phyloP scores from a whole-genome alignment of 2,888 invertebrate species.

The Dynastes hyllus region DNA sequence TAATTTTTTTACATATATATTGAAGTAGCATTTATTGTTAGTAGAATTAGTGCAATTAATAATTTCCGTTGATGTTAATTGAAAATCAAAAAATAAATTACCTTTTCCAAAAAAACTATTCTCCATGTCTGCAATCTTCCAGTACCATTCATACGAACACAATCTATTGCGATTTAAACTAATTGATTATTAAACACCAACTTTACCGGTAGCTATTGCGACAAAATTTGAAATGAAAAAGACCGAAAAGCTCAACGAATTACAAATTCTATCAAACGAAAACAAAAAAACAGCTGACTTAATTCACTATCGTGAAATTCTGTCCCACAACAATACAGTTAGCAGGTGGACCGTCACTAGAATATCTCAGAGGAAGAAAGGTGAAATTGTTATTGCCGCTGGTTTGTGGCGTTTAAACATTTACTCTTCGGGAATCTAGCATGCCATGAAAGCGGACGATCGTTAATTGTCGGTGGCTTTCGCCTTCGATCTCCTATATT shows the following conservation, averaged over 20 bases:
- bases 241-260: background rate
- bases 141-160: background rate
- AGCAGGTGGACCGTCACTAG: constrained; percentile 25
- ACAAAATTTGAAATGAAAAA: background rate
- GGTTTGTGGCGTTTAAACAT: constrained; percentile 21
- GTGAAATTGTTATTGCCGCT: constrained; percentile 51
- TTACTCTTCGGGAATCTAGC: background rate
- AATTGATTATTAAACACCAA: no score
- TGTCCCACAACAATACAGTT: no score
- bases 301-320: no score
- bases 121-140: background rate
- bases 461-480: background rate
- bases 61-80: background rate
- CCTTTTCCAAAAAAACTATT: background rate
- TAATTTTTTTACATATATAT: no score
- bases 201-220: background rate
- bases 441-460: constrained; percentile 1
- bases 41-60: no score
- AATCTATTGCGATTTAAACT: background rate
- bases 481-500: background rate
- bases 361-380: constrained; percentile 47
- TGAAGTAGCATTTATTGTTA: no score
- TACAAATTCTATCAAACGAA: no score
- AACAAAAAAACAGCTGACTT: no score
- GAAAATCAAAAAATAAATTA: background rate